Evolutionary conservation across 2,797 vertebrate genomes (phyloP), one percentile per base, ranked within the genome.

Genomic region (Spheniscus humboldti): DNA sequence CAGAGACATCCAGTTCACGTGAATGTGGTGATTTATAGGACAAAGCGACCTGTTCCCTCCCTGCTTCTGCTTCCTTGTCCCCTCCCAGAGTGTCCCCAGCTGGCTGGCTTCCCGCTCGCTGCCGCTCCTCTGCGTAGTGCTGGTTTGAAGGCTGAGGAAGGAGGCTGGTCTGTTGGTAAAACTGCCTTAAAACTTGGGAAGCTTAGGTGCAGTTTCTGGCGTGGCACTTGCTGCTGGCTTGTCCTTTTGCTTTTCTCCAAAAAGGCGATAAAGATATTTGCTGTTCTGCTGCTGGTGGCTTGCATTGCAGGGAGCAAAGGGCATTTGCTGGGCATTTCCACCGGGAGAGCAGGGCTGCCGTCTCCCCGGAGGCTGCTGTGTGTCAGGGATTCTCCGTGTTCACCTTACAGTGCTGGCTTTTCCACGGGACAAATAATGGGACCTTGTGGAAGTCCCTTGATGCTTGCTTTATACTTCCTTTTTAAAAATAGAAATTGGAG

Each of bases 201-300:
- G 16, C 31, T 78, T 31, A 69, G 55, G 50, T 90, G 28, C 1
- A 0, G 35, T 87, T 94, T 74, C 47, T 94, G 35, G 13, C 0
- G 0, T 57, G 33, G 6, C 59, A 35, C 20, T 76, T 0, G 0
- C 57, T 78, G 45, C 48, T 93, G 67, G 20, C 27, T 81, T 75
- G 41, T 68, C 41, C 78, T 92, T 85, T 35, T 55, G 37, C 5
- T 18, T 39, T 72, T 80, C 35, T 90, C 10, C 20, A 7, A 24
- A 59, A 45, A 33, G 9, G 17, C n/a, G 59, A 33, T 81, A 75
- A 43, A 1, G 1, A 5, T 62, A 37, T 59, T 88, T 94, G 84
- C 47, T 1, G 1, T 43, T 66, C 28, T 92, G 41, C 53, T 92
- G 76, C 47, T 79, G 64, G 22, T 35, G 60, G 48, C 43, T 80